Evolutionary conservation across 2,888 invertebrate genomes (phyloP), one percentile per base, ranked within the genome.

Genomic region (Cosmorhoe ocellata): DNA sequence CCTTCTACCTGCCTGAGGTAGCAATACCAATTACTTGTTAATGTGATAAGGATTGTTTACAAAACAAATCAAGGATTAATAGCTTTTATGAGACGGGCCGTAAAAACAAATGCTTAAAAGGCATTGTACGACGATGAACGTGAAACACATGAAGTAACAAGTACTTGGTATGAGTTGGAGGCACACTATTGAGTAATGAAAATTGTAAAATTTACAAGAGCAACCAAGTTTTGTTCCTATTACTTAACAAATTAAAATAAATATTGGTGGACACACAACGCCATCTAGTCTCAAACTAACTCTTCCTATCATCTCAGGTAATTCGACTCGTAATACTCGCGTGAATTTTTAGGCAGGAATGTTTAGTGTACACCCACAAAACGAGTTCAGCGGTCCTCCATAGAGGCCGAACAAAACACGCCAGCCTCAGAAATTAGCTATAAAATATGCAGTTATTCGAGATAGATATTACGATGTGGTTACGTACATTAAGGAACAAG

Each of bases 401-500:
- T 42, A 37, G 41, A 51, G 56, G 51, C 12, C 41, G 39, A 31
- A 26, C 40, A 34, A 34, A 50, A 38, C 47, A 46, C 41, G 37
- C 52, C 18, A 27, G 39, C 31, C 31, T 42, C 30, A 31, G 33
- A 42, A 39, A 41, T 49, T 48, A 52, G 33, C 47, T 55, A 57
- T 57, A 58, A 58, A 60, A 52, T 59, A 59, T 62, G 61, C 62
- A 66, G 72, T 69, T 71, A 68, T 68, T 64, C 62, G 64, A 69
- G 63, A 66, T 53, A 53, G 63, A 64, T 57, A 53, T 66, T 66
- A 65, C 61, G 50, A 63, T 73, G 76, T 68, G 74, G 77, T 77
- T 72, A 75, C 69, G 70, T 72, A 73, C 64, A 67, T 74, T 73
- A 74, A 68, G 68, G 69, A 64, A 69, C 71, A 58, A 55, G 71